Conservation (phyloP, 2,888 invertebrate genomes). For the Platynereis dumerilii region DNA sequence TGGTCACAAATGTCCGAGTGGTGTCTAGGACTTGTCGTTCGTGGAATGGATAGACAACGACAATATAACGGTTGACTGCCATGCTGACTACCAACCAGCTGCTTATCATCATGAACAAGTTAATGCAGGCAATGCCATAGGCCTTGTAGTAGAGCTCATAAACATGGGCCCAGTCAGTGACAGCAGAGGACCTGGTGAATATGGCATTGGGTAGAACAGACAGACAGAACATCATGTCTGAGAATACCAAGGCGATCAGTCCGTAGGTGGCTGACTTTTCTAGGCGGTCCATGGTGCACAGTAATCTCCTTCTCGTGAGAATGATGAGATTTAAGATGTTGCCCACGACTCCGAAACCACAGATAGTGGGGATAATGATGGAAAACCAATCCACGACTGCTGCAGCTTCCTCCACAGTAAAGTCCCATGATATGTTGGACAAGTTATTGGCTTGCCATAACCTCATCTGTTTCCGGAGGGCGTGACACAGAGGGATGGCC, state of each 20-base stretch:
- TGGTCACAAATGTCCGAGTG: slow-evolving; percentile 69
- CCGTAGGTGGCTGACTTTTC: slow-evolving; percentile 80
- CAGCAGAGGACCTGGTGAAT: slow-evolving; percentile 44
- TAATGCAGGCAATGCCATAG: slow-evolving; percentile 51
- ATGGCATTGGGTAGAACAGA: slow-evolving; percentile 68
- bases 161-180: slow-evolving; percentile 68
- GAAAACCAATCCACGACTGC: slow-evolving; percentile 16
- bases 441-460: no score
- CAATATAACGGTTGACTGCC: slow-evolving; percentile 77
- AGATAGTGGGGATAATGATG: slow-evolving; percentile 74
- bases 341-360: slow-evolving; percentile 76
- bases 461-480: no score
- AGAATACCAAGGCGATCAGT: slow-evolving; percentile 76
- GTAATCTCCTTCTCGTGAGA: slow-evolving; percentile 69
- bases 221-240: slow-evolving; percentile 70
- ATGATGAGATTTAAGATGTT: slow-evolving; percentile 80
- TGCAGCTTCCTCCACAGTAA: no score
- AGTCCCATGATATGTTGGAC: no score
- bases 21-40: slow-evolving; percentile 66
- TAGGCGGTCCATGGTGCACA: slow-evolving; percentile 70
- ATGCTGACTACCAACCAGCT: slow-evolving; percentile 78
- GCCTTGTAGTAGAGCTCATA: slow-evolving; percentile 48
- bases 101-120: slow-evolving; percentile 69
- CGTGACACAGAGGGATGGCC: no score
- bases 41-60: slow-evolving; percentile 76